These are phyloP conservation scores for Drosophila grimshawi DNA, from an alignment of 1,140 invertebrate species.

Conservation along the genomic window DNA sequence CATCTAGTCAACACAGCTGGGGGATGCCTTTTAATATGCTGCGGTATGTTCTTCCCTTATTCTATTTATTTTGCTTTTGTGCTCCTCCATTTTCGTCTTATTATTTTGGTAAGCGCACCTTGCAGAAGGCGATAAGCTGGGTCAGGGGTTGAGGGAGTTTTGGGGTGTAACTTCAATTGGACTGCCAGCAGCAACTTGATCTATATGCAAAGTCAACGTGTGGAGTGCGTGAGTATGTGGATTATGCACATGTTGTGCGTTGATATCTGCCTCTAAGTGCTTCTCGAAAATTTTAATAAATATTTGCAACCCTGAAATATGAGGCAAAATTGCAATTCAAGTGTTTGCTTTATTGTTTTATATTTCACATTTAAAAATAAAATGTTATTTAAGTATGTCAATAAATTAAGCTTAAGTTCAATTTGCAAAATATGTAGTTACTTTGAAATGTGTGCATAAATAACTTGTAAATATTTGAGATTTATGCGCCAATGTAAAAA, in stretches of 20 bases:
- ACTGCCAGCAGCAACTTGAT: slow-evolving; percentile 46
- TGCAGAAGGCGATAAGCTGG: slow-evolving; percentile 68
- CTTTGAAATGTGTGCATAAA: not conserved
- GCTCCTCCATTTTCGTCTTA: not conserved
- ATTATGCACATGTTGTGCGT: slow-evolving; percentile 73
- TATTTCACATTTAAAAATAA: slow-evolving; percentile 17
- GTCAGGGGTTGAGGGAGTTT: slow-evolving; percentile 38
- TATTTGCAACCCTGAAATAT: slow-evolving; percentile 63
- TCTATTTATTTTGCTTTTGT: slow-evolving; percentile 26
- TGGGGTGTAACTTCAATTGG: slow-evolving; percentile 36
- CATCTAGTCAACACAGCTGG: slow-evolving; percentile 57
- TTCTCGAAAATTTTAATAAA: slow-evolving; percentile 62
- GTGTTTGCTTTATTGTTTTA: slow-evolving; percentile 10
- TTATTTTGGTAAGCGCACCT: slow-evolving; percentile 59
- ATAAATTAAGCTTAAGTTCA: slow-evolving; percentile 26
- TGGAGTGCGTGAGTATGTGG: slow-evolving; percentile 15
- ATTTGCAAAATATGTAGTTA: not conserved
- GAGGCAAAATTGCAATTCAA: slow-evolving; percentile 7
- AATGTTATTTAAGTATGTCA: slow-evolving; percentile 26
- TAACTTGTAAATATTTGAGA: no score
- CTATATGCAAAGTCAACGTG: slow-evolving; percentile 57
- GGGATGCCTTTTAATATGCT: slow-evolving; percentile 72
- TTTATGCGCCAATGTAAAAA: no score
- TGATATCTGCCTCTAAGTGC: slow-evolving; percentile 50
- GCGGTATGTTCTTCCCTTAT: slow-evolving; percentile 58